Evolutionary conservation across 2,888 invertebrate genomes (phyloP).

Genomic region (Epirrita christyi): DNA sequence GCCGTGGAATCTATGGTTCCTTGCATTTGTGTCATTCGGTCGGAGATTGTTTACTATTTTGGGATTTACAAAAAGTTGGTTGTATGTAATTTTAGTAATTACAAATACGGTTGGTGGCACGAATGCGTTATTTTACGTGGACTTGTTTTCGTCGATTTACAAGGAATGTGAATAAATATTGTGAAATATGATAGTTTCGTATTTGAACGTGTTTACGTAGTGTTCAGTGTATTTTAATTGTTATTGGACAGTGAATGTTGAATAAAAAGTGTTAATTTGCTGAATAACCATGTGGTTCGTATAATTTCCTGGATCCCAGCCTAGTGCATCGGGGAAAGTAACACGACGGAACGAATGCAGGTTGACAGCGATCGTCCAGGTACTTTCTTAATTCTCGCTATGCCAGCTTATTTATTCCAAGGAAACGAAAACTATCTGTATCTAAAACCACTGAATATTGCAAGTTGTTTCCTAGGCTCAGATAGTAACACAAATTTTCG

Average conservation of each 20-base stretch:
- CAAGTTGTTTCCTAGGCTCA: background rate
- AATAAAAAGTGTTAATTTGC: slow-evolving; percentile 47
- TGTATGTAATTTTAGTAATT: slow-evolving; percentile 41
- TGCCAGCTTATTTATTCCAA: background rate
- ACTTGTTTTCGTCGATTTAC: slow-evolving; percentile 26
- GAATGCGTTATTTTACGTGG: slow-evolving; percentile 33
- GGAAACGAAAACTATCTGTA: background rate
- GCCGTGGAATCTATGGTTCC: slow-evolving; percentile 77
- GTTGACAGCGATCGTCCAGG: slow-evolving; percentile 62
- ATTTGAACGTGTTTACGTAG: slow-evolving; percentile 76
- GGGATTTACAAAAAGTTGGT: slow-evolving; percentile 54
- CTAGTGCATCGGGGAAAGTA: slow-evolving; percentile 53
- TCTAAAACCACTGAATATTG: background rate
- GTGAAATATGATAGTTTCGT: slow-evolving; percentile 31
- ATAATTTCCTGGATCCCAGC: slow-evolving; percentile 43
- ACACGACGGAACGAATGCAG: slow-evolving; percentile 63
- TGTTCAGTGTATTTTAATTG: slow-evolving; percentile 57
- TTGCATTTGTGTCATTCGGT: slow-evolving; percentile 74
- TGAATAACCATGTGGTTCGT: slow-evolving; percentile 55
- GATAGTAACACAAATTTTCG: slow-evolving; percentile 30
- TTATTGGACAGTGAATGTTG: slow-evolving; percentile 50
- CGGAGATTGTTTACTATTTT: slow-evolving; percentile 80
- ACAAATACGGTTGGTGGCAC: slow-evolving; percentile 33
- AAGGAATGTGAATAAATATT: slow-evolving; percentile 22
- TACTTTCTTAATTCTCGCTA: slow-evolving; percentile 37